phyloP scores from a whole-genome alignment of 2,888 invertebrate species.

The Pseudanteris insignis region DNA sequence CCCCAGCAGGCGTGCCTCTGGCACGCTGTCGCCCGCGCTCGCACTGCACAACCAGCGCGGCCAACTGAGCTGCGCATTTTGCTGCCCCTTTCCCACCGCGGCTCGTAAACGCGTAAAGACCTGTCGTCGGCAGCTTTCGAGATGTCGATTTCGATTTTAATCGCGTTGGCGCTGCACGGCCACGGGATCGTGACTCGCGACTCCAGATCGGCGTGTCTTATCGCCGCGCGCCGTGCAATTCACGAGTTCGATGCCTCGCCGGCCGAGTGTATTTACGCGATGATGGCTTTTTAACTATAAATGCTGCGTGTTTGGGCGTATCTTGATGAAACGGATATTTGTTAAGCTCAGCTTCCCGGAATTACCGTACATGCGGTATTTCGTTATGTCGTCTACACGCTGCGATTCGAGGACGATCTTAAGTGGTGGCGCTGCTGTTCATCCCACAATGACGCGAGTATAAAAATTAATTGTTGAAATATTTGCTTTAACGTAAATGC shows the following conservation, averaged over 20 bases:
- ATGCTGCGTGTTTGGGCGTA: conserved; percentile 21
- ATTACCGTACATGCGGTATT: no score
- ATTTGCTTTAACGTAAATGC: no score
- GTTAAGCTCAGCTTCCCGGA: no score
- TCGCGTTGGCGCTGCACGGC: conserved; percentile 39
- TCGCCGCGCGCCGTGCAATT: conserved; percentile 25
- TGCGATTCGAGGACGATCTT: no score
- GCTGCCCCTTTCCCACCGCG: conserved; percentile 21
- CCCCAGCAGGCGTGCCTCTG: no score
- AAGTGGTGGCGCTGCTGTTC: no score
- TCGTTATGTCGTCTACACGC: no score
- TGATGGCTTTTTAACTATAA: conserved; percentile 32
- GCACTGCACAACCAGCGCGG: no score
- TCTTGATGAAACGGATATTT: conserved; percentile 21
- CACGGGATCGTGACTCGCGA: conserved; percentile 41
- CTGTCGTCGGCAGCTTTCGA: conserved; percentile 43
- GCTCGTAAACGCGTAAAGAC: conserved; percentile 41
- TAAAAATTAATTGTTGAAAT: no score
- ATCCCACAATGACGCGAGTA: no score
- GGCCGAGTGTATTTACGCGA: conserved; percentile 21
- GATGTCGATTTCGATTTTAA: conserved; percentile 48
- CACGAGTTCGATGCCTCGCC: conserved; percentile 24
- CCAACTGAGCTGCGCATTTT: conserved; percentile 5
- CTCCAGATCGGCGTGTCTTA: conserved; percentile 32
- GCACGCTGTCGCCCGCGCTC: no score